A percentile compares a stretch with the other conserved stretches of the same genome.
phyloP scores from a whole-genome alignment of 2,797 vertebrate species.

The Cossypha polioptera region DNA sequence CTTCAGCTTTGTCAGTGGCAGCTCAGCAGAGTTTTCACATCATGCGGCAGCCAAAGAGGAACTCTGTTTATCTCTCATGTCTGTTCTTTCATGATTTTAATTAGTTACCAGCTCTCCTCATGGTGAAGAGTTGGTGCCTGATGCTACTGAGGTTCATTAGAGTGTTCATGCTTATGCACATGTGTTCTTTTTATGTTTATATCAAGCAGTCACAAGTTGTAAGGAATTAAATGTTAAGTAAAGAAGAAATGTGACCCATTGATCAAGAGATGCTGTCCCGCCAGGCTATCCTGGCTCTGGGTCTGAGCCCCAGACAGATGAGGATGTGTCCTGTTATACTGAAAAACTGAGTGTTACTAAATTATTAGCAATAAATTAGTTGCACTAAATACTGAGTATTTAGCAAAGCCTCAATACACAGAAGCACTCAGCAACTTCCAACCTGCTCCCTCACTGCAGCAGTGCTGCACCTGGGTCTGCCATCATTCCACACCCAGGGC shows the following conservation, averaged over 20 bases:
- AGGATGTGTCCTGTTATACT: neutral
- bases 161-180: rapidly evolving
- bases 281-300: neutral
- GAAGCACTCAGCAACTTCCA: neutral
- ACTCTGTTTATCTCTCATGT: neutral
- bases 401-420: neutral
- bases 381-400: neutral
- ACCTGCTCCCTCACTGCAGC: neutral
- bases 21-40: neutral
- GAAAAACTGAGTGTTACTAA: neutral
- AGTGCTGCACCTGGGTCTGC: neutral
- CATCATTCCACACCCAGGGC: neutral
- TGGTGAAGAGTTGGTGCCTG: neutral
- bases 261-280: neutral
- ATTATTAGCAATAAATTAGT: too few relatives aligned
- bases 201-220: neutral
- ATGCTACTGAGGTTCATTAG: neutral
- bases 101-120: neutral
- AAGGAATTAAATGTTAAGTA: neutral
- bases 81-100: slow-evolving; percentile 3
- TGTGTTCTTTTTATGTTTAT: neutral
- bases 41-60: neutral
- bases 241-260: neutral
- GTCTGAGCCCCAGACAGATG: neutral
- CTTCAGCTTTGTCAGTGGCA: neutral